These are phyloP conservation scores for Brassicogethes aeneus DNA, from an alignment of 2,888 invertebrate species.

Conservation along the genomic window DNA sequence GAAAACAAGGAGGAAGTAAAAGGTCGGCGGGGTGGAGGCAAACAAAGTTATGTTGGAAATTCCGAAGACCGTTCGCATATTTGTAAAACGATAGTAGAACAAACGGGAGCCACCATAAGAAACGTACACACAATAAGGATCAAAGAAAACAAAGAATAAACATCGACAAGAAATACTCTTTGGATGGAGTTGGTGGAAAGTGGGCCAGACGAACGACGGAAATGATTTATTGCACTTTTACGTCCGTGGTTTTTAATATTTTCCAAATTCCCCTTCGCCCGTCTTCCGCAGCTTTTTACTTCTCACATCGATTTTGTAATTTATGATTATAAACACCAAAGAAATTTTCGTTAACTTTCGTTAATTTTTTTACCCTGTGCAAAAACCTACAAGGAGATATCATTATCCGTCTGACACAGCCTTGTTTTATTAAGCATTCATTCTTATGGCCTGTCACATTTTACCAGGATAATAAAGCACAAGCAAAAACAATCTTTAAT, in stretches of 20 bases:
- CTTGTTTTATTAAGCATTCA: no score
- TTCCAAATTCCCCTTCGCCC: background rate
- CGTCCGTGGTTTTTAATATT: conserved; percentile 1
- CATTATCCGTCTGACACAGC: no score
- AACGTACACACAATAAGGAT: conserved; percentile 22
- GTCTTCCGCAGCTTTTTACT: background rate
- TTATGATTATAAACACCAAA: no score
- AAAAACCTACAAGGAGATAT: no score
- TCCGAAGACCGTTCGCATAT: conserved; percentile 8
- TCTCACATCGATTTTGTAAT: background rate
- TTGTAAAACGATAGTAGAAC: conserved; percentile 3
- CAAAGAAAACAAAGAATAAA: conserved; percentile 20
- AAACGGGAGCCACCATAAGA: conserved; percentile 9
- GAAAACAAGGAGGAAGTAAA: no score
- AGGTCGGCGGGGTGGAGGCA: conserved; percentile 1
- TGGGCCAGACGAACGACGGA: conserved; percentile 14
- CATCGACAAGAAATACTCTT: conserved; percentile 8
- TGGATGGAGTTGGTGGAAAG: conserved; percentile 8
- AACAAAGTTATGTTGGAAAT: conserved; percentile 7
- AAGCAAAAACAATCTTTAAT: no score
- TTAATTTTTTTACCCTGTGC: no score
- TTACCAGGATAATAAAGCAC: no score
- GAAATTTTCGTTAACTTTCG: no score
- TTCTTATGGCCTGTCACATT: no score
- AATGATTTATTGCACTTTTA: conserved; percentile 16